Evolutionary conservation across 2,888 invertebrate genomes (phyloP), one percentile per base, ranked within the genome.

Genomic region (Eumacrocentrus americanus): DNA sequence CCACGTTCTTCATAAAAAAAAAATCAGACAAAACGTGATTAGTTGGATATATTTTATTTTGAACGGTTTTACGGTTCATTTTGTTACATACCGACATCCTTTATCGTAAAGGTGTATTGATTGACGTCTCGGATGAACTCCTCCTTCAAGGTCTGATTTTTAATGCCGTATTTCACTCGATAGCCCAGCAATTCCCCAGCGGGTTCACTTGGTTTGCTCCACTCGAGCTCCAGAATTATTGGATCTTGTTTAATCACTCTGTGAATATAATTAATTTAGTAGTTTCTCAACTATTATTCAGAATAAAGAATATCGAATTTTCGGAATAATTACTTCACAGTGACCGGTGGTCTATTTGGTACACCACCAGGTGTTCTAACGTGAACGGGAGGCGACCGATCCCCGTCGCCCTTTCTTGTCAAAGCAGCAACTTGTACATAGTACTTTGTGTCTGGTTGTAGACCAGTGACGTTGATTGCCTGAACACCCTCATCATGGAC

Each of bases 361-460:
- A 95, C 95, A 67, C 95, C 95, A 56, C 97, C 96, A 23, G 95
- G 95, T 1, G 98, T 99, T 81, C 89, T 91, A 1, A 95, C 90
- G 62, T 88, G 88, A 58, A 91, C 91, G 20, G 94, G 91, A 62
- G 89, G 83, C 78, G 96, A 96, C 67, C 96, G 86, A 80, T 94
- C 92, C 16, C 99, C 99, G 80, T 99, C 98, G 42, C 99, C 99
- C 81, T 95, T 95, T 65, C 96, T 87, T 2, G 98, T 99, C 63
- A 98, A 85, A 0, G 98, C 99, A 0, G 96, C 96, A 60, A 98
- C 95, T 84, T 95, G 94, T 60, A 97, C 90, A 56, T 90, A 90
- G 83, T 99, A 99, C 71, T 89, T 88, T 0, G 98, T 96, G 77
- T 98, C 97, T 2, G 99, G 97, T 81, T 97, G 95, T 44, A 99